These are phyloP conservation scores for Idaea straminata DNA, from an alignment of 2,888 invertebrate species.

Conservation along the genomic window DNA sequence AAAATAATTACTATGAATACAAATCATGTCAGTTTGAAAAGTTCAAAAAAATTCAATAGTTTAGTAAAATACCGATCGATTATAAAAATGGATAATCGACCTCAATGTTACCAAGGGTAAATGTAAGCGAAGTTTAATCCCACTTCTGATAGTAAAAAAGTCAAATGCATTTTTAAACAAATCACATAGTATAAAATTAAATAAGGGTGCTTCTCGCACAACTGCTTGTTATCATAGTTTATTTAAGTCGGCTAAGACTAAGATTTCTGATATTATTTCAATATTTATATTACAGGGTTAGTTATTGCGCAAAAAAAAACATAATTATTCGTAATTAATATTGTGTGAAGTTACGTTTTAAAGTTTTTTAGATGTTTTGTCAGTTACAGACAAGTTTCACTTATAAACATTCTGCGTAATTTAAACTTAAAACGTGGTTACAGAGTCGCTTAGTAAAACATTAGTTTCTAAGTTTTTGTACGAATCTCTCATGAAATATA, in stretches of 20 bases:
- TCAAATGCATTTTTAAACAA: not conserved
- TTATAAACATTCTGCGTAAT: not conserved
- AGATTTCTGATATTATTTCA: constrained; percentile 25
- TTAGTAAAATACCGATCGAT: no score
- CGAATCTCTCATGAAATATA: no score
- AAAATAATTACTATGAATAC: no score
- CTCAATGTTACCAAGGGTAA: no score
- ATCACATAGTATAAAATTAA: not conserved
- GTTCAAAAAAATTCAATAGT: no score
- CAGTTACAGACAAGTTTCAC: constrained; percentile 5
- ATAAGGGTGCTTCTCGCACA: constrained; percentile 43
- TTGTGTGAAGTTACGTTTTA: constrained; percentile 22
- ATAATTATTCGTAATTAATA: constrained; percentile 15
- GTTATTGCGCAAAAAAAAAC: constrained; percentile 25
- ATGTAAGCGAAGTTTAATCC: no score
- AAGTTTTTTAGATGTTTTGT: constrained; percentile 18
- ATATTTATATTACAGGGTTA: constrained; percentile 48
- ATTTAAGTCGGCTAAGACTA: constrained; percentile 37
- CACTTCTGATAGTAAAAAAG: no score
- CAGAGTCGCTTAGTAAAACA: no score
- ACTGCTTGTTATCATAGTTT: constrained; percentile 34
- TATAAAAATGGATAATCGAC: no score
- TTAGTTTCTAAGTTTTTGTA: no score
- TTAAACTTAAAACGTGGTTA: no score
- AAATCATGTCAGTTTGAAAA: no score